phyloP scores from a whole-genome alignment of 2,888 invertebrate genomes.

The Slavum lentiscoides region DNA sequence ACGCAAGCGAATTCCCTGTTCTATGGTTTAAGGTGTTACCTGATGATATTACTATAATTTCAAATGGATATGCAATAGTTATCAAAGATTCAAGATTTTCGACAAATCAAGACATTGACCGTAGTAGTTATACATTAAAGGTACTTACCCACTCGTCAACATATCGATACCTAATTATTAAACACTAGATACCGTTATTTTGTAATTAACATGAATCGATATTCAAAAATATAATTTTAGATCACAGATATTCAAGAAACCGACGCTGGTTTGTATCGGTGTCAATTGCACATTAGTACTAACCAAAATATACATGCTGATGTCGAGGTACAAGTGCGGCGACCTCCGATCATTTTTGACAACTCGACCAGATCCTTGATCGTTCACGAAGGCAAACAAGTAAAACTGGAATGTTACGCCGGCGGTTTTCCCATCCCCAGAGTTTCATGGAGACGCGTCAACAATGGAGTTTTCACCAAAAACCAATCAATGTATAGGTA shows the following conservation, averaged over 20 bases:
- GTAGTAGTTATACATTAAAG: neutral
- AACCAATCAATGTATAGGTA: slow-evolving; percentile 80
- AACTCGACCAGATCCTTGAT: slow-evolving; percentile 86
- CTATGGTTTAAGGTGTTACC: neutral
- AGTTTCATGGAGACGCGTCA: slow-evolving; percentile 89
- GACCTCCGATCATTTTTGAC: slow-evolving; percentile 89
- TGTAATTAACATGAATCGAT: slow-evolving; percentile 69
- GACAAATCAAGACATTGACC: neutral
- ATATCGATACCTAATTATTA: neutral
- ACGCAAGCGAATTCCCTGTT: neutral
- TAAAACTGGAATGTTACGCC: slow-evolving; percentile 85
- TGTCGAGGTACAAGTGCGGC: slow-evolving; percentile 82
- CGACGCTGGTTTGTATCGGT: slow-evolving; percentile 85
- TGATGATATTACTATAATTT: neutral
- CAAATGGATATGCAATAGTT: neutral
- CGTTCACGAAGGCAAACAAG: slow-evolving; percentile 74
- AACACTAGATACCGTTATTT: neutral
- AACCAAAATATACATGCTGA: slow-evolving; percentile 80
- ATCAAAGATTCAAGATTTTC: neutral
- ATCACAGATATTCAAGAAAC: slow-evolving; percentile 92
- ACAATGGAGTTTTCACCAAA: slow-evolving; percentile 88
- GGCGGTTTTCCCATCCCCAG: slow-evolving; percentile 83
- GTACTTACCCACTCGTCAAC: neutral
- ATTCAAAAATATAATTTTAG: slow-evolving; percentile 60
- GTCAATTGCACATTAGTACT: slow-evolving; percentile 82